Percentiles rank a stretch among this genome's conserved stretches.
Conservation (phyloP, 1,140 invertebrate genomes). For the Mylabris phalerata region DNA sequence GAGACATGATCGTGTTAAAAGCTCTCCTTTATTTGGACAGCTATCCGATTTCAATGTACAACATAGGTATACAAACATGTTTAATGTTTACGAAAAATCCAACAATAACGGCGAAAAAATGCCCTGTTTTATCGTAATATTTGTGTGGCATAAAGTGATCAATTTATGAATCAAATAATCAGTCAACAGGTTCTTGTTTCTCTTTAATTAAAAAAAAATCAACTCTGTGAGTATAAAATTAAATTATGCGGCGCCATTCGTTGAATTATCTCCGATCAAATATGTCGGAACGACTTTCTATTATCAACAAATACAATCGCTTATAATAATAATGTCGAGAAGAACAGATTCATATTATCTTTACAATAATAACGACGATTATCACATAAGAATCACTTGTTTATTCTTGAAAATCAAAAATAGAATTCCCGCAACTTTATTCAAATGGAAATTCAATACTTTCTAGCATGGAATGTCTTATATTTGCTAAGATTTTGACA, state of each 20-base stretch:
- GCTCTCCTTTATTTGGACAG: slow-evolving; percentile 14
- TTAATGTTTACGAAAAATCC: not conserved
- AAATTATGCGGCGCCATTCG: slow-evolving; percentile 12
- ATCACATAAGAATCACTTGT: too few species aligned
- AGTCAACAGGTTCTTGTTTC: slow-evolving; percentile 1
- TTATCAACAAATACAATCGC: slow-evolving; percentile 12
- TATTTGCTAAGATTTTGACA: too few species aligned
- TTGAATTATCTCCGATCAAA: slow-evolving; percentile 6
- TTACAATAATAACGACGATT: too few species aligned
- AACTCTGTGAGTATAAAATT: slow-evolving; percentile 3
- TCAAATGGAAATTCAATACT: too few species aligned
- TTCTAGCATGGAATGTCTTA: too few species aligned
- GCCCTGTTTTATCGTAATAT: too few species aligned
- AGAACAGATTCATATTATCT: too few species aligned
- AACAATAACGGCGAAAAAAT: too few species aligned
- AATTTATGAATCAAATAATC: slow-evolving; percentile 1
- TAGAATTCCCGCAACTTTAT: too few species aligned
- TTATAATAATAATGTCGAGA: too few species aligned
- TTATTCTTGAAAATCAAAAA: too few species aligned
- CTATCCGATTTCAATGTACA: slow-evolving; percentile 8
- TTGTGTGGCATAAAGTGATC: too few species aligned
- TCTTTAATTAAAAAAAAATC: not conserved
- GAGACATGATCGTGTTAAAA: slow-evolving; percentile 10
- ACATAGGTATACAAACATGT: slow-evolving; percentile 6
- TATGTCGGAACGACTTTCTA: not conserved